A percentile compares a stretch with the other conserved stretches of the same genome.
Conservation (phyloP, 1,140 invertebrate genomes). For the Aporrectodea caliginosa region DNA sequence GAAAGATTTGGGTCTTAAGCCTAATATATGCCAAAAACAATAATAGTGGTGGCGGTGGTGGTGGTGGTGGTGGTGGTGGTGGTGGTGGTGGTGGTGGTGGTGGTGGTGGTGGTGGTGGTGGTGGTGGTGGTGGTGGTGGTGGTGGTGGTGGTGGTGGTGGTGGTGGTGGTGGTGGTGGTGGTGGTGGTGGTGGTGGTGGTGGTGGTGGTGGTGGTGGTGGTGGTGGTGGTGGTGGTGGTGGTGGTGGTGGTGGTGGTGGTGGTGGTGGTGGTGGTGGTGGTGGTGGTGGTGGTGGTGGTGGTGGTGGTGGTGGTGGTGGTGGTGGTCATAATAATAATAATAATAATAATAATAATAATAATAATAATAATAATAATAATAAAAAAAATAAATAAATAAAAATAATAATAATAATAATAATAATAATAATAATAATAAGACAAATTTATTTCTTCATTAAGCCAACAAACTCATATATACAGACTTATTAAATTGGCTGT, state of each 20-base stretch:
- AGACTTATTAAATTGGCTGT: too few relatives aligned
- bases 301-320: conserved; percentile 1
- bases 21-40: too few relatives aligned
- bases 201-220: conserved; percentile 1
- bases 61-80: conserved; percentile 1
- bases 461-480: too few relatives aligned
- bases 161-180: conserved; percentile 1
- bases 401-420: too few relatives aligned
- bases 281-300: conserved; percentile 1
- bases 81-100: conserved; percentile 1
- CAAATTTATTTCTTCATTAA: too few relatives aligned
- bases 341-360: neutral
- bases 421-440: too few relatives aligned
- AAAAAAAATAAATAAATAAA: neutral
- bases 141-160: conserved; percentile 1
- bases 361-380: neutral
- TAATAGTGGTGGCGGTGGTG: neutral
- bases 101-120: conserved; percentile 1
- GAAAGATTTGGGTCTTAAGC: too few relatives aligned
- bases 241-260: conserved; percentile 1
- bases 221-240: conserved; percentile 1
- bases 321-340: neutral
- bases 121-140: conserved; percentile 1
- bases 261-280: conserved; percentile 1
- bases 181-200: conserved; percentile 1